Evolutionary conservation across 2,888 invertebrate species (phyloP), one percentile per base, ranked within the genome.

Genomic region (Zygaena filipendulae): DNA sequence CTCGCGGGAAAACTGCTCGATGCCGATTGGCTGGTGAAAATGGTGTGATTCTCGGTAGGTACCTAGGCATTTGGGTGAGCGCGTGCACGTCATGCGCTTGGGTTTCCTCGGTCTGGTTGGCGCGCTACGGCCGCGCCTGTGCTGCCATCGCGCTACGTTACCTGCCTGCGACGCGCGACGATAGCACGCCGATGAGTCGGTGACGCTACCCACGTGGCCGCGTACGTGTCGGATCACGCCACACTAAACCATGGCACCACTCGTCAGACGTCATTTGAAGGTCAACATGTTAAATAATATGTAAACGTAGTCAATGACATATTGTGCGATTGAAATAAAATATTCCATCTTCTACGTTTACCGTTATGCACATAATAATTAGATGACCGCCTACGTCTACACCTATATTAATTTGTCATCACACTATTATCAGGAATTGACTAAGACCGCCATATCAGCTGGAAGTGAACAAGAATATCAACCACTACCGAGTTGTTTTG

Each of bases 1-100:
- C 55, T 57, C 60, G 59, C 58, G 56, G 59, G 49, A 43, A 46
- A 35, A 32, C 52, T 44, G 36, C 46, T 47, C 27, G 49, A 22
- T 43, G 39, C 51, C 58, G 61, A 77, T 77, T 77, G 75, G 77
- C 48, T 43, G 51, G 38, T 35, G 35, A 34, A 38, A 38, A 53
- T 77, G 72, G 77, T 74, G 75, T 74, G 77, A 75, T 51, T n/a
- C n/a, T n/a, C n/a, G n/a, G n/a, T n/a, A n/a, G n/a, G 33, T 31
- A 23, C 30, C 32, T 28, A 24, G 23, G 27, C 27, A 30, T 30
- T 33, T 20, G 26, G 62, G 52, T 52, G 39, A 36, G 29, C 45
- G 43, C 35, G 45, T 42, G n/a, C n/a, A n/a, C 47, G 49, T 46
- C 52, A 43, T 42, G 49, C 38, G 33, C 39, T 26, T 25, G 28